A percentile compares a stretch with the other conserved stretches of the same genome.
Evolutionary conservation across 1,140 invertebrate species (phyloP).

Genomic region (Cataglyphis hispanica): DNA sequence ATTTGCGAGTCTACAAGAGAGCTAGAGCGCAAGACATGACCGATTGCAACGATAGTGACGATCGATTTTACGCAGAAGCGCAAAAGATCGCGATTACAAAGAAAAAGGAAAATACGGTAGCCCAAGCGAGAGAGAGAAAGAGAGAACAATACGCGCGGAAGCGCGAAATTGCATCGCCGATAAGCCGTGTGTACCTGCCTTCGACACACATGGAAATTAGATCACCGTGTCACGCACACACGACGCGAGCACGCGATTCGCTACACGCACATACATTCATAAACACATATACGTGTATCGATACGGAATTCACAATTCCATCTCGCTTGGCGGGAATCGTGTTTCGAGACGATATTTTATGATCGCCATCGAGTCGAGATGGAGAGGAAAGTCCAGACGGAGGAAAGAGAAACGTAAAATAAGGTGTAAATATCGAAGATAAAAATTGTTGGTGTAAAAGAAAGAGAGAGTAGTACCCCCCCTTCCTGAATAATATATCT

Average conservation of each 20-base stretch:
- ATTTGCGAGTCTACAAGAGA: slow-evolving; percentile 11
- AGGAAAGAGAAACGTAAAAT: background rate
- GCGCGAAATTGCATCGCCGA: slow-evolving; percentile 44
- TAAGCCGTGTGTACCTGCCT: slow-evolving; percentile 28
- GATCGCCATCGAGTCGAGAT: background rate
- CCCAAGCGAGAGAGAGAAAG: background rate
- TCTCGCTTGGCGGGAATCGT: slow-evolving; percentile 48
- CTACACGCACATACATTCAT: background rate
- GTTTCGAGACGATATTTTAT: slow-evolving; percentile 12
- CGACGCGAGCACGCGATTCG: slow-evolving; percentile 17
- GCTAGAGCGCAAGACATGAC: slow-evolving; percentile 6
- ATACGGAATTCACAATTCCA: slow-evolving; percentile 15
- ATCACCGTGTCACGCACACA: slow-evolving; percentile 74
- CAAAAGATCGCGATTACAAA: slow-evolving; percentile 19
- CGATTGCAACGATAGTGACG: background rate
- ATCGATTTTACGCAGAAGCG: background rate
- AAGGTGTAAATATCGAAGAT: background rate
- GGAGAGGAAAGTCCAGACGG: background rate
- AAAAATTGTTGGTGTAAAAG: background rate
- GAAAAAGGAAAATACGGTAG: background rate
- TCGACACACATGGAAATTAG: slow-evolving; percentile 72
- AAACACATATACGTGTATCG: background rate
- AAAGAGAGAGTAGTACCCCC: no score
- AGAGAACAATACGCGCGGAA: slow-evolving; percentile 26
- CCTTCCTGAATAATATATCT: no score